Evolutionary conservation across 2,797 vertebrate species (phyloP).

Genomic region (Staurois parvus): DNA sequence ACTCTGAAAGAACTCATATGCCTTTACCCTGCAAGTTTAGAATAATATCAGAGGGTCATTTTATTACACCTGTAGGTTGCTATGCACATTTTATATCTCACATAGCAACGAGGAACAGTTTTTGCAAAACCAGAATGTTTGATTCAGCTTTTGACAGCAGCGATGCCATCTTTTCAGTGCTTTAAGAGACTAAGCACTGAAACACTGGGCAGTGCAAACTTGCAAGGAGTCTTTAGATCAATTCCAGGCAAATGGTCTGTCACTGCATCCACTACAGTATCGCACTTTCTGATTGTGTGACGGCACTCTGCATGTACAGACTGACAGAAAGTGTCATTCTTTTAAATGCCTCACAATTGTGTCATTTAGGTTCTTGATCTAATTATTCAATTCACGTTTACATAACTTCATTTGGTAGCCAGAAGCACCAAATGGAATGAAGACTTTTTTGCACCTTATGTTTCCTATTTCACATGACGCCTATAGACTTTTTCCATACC

Average conservation of each 20-base stretch:
- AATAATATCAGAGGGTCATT: constrained; percentile 36
- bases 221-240: constrained; percentile 38
- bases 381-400: constrained; percentile 57
- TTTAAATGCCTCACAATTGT: constrained; percentile 53
- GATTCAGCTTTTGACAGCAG: constrained; percentile 43
- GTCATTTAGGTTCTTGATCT: constrained; percentile 58
- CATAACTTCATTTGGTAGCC: constrained; percentile 59
- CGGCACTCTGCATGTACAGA: constrained; percentile 42
- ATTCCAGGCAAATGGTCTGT: constrained; percentile 40
- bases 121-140: constrained; percentile 64
- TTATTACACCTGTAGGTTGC: constrained; percentile 42
- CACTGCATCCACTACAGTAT: constrained; percentile 49
- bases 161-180: constrained; percentile 43
- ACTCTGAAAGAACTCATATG: constrained; percentile 38
- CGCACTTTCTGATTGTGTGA: constrained; percentile 47
- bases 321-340: constrained; percentile 45
- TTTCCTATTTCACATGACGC: constrained; percentile 60
- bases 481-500: constrained; percentile 53
- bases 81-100: constrained; percentile 52
- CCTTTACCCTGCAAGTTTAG: constrained; percentile 47
- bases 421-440: constrained; percentile 42
- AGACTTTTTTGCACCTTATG: constrained; percentile 61
- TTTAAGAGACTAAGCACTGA: constrained; percentile 19
- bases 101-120: constrained; percentile 57
- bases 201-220: constrained; percentile 36